phyloP scores from a whole-genome alignment of 2,113 vertebrate species.

The Thunnus thynnus region DNA sequence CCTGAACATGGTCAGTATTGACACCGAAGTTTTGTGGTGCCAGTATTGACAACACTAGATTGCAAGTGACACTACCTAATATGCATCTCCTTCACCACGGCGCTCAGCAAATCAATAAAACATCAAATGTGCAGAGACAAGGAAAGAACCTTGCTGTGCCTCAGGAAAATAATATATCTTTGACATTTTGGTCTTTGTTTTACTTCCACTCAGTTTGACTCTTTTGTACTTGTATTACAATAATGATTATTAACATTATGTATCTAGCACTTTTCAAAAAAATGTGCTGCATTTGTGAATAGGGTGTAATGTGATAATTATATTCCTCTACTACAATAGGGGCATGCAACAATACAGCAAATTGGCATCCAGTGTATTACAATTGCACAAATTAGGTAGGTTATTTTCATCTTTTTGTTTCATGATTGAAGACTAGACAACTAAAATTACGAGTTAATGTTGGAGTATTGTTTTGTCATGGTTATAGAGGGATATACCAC shows the following conservation, averaged over 20 bases:
- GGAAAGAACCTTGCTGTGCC: not conserved
- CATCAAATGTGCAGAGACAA: not conserved
- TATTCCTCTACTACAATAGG: not conserved
- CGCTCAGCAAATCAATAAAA: not conserved
- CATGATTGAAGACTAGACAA: not conserved
- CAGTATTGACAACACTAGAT: not conserved
- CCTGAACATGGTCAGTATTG: not conserved
- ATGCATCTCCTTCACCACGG: not conserved
- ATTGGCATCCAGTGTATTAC: not conserved
- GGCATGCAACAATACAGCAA: not conserved
- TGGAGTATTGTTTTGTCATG: not conserved
- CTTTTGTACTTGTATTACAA: not conserved
- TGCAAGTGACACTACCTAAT: not conserved
- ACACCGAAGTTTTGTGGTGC: not conserved
- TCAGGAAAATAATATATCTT: not conserved
- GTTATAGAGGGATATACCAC: not conserved
- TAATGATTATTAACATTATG: not conserved
- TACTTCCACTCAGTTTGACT: not conserved
- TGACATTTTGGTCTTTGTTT: not conserved
- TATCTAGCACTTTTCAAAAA: not conserved
- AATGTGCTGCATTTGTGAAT: not conserved
- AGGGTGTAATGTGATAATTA: not conserved
- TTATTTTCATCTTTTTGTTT: not conserved
- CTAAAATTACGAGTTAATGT: not conserved
- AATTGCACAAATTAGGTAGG: not conserved